Percentiles rank a stretch among this genome's conserved stretches.
Evolutionary conservation across 1,140 invertebrate genomes (phyloP).

Genomic region (Medauroidea extradentata): DNA sequence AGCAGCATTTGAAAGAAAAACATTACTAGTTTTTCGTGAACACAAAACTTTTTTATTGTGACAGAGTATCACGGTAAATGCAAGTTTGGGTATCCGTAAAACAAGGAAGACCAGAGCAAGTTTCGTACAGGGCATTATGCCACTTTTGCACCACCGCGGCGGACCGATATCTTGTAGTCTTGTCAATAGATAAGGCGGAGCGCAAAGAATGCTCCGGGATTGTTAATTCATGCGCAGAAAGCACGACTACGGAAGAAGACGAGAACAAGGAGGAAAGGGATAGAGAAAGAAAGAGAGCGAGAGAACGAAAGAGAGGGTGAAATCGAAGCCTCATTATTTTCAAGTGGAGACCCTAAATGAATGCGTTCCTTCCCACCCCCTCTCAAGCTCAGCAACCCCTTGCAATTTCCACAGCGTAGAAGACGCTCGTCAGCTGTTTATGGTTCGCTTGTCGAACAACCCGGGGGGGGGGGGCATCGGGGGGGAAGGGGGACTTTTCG

Average conservation of each 20-base stretch:
- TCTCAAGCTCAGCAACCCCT: neutral
- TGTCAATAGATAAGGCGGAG: neutral
- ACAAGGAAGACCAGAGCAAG: no score
- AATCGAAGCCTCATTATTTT: constrained; percentile 8
- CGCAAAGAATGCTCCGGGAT: neutral
- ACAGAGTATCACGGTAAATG: no score
- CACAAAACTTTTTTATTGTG: no score
- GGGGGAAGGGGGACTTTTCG: neutral
- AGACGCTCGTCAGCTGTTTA: neutral
- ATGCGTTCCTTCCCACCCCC: neutral
- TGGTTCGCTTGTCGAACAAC: neutral
- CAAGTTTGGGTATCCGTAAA: no score
- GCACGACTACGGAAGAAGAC: neutral
- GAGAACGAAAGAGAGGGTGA: neutral
- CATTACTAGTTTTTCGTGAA: no score
- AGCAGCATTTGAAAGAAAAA: no score
- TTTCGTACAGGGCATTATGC: no score
- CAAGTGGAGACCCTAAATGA: constrained; percentile 1
- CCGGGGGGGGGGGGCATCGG: neutral
- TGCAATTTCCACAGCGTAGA: no score
- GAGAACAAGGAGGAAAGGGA: neutral
- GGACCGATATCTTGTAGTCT: no score
- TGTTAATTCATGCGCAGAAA: constrained; percentile 4
- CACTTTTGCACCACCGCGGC: no score
- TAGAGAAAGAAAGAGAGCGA: neutral